phyloP scores from a whole-genome alignment of 2,888 invertebrate species.

The Catonia carolina region DNA sequence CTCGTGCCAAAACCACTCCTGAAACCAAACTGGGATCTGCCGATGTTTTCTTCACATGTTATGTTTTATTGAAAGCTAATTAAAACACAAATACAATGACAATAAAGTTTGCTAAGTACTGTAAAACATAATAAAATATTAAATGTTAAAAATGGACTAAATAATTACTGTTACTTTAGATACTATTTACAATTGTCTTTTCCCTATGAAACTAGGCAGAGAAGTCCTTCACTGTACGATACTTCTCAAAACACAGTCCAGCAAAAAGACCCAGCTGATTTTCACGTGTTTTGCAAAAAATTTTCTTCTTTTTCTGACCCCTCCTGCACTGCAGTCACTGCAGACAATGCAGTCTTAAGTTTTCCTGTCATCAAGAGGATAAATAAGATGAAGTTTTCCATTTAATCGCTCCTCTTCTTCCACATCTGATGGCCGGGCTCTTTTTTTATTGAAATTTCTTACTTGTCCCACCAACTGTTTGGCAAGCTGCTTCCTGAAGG shows the following conservation, averaged over 20 bases:
- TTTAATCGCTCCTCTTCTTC: constrained; percentile 2
- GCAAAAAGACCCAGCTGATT: constrained; percentile 7
- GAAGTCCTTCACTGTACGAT: background rate
- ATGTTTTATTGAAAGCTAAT: constrained; percentile 5
- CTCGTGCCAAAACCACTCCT: too few relatives aligned
- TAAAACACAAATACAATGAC: background rate
- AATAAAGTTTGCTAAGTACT: too few relatives aligned
- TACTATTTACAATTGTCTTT: too few relatives aligned
- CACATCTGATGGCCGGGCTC: constrained; percentile 3
- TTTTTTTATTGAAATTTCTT: constrained; percentile 8
- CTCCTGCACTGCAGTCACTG: constrained; percentile 2
- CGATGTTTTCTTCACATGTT: too few relatives aligned
- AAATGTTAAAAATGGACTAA: too few relatives aligned
- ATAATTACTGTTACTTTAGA: too few relatives aligned
- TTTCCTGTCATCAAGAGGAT: constrained; percentile 7
- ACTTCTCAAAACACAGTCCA: constrained; percentile 7
- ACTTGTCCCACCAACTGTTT: constrained; percentile 10
- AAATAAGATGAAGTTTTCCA: background rate
- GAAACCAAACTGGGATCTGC: too few relatives aligned
- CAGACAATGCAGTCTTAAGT: constrained; percentile 11
- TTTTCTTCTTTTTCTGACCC: constrained; percentile 6
- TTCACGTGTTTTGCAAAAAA: constrained; percentile 10
- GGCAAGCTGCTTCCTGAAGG: background rate
- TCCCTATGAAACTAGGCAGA: background rate
- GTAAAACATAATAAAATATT: too few relatives aligned